Evolutionary conservation across 2,113 vertebrate genomes (phyloP), one percentile per base, ranked within the genome.

Genomic region (Leptosomus discolor): DNA sequence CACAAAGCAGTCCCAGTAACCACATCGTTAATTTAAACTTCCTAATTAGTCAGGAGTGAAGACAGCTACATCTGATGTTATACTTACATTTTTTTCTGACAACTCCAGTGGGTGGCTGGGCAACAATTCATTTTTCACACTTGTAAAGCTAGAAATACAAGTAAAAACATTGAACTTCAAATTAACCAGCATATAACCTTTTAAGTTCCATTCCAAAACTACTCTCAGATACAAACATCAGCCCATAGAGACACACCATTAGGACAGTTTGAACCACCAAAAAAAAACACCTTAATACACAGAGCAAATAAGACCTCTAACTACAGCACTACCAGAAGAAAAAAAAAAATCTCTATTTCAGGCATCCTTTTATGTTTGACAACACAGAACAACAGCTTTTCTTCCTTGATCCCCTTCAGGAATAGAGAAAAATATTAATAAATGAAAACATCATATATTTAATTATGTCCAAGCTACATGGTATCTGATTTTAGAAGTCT

Each of bases 51-150:
- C 32, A 54, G 37, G 8, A 85, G 46, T 50, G 68, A 89, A 90
- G 41, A 34, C 27, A 4, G 82, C 18, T 39, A 82, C 29, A 64
- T 43, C 75, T 70, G 36, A 54, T 41, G 45, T 56, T 20, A 85
- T 39, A 98, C 99, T 99, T 96, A 99, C 99, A 95, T 99, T 99
- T 97, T 99, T 99, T 96, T 99, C 99, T 46, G 98, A 99, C 78
- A 99, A 45, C 95, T 99, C 99, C 98, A 99, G 97, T 16, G 98
- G 98, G 95, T 99, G 99, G 87, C 98, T 99, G n/a, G 99, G 99
- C 75, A 99, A 85, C 75, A 99, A 98, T 85, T 99, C 99, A 98
- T 97, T 99, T 97, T 99, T 99, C 39, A 99, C 98, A 92, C 98
- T 99, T 58, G 98, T 97, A 86, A 99, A 99, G 17, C 99, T 99